A percentile compares a stretch with the other conserved stretches of the same genome.
Evolutionary conservation across 2,113 vertebrate genomes (phyloP).

Genomic region (Calonectris borealis): DNA sequence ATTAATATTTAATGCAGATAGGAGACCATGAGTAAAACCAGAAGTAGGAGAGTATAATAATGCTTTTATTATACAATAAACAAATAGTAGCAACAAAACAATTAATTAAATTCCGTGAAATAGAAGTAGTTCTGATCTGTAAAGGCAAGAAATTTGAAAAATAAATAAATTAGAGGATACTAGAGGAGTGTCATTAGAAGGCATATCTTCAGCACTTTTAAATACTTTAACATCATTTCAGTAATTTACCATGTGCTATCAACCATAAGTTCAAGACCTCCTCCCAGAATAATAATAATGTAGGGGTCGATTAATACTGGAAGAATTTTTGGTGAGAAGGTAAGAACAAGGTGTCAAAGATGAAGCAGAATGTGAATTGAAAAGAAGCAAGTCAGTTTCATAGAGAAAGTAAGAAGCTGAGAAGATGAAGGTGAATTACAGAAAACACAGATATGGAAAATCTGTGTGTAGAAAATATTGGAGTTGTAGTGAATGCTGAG

Average conservation of each 20-base stretch:
- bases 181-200: not conserved
- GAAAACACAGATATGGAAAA: not conserved
- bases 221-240: not conserved
- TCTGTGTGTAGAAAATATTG: not conserved
- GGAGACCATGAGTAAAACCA: not conserved
- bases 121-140: not conserved
- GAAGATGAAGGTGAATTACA: not conserved
- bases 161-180: not conserved
- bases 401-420: not conserved
- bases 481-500: not conserved
- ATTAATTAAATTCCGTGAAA: not conserved
- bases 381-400: not conserved
- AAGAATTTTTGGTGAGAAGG: not conserved
- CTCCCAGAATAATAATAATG: not conserved
- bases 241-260: not conserved
- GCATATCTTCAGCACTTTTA: not conserved
- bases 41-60: not conserved
- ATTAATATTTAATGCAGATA: not conserved
- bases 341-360: not conserved
- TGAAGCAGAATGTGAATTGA: not conserved
- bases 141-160: not conserved
- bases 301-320: not conserved
- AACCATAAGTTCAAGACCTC: not conserved
- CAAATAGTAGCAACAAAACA: accelerated
- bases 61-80: not conserved